These are phyloP conservation scores for Hyperoplus immaculatus DNA, from an alignment of 2,797 vertebrate species.

Conservation along the genomic window DNA sequence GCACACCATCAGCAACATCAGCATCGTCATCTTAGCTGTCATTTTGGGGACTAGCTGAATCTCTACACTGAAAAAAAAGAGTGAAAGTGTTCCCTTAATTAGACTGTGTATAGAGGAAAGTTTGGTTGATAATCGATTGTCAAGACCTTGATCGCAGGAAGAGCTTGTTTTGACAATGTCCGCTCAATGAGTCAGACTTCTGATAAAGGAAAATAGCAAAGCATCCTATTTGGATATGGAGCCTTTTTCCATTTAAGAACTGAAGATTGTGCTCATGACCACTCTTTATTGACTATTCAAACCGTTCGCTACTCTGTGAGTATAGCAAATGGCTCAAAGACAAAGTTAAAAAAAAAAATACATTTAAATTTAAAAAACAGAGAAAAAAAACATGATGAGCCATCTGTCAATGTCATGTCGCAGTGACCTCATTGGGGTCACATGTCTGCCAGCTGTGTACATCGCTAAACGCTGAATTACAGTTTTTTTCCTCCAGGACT, in stretches of 20 bases:
- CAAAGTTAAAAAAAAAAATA: not conserved
- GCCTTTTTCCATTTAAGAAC: constrained; percentile 29
- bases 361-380: not conserved
- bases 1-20: not conserved
- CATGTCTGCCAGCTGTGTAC: constrained; percentile 15
- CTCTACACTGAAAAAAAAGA: constrained; percentile 16
- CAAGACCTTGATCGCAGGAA: constrained; percentile 23
- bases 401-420: constrained; percentile 18
- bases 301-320: constrained; percentile 66
- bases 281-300: constrained; percentile 37
- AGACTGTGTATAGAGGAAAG: constrained; percentile 11
- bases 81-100: constrained; percentile 8
- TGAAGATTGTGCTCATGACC: constrained; percentile 18
- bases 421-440: constrained; percentile 37
- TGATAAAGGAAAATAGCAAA: constrained; percentile 1
- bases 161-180: not conserved
- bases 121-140: not conserved
- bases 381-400: constrained; percentile 23
- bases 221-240: constrained; percentile 26
- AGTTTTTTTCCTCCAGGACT: constrained; percentile 4
- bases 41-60: constrained; percentile 6
- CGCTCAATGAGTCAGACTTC: not conserved
- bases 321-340: constrained; percentile 49
- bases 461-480: constrained; percentile 17
- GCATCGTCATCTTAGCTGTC: not conserved